phyloP scores from a whole-genome alignment of 2,888 invertebrate genomes.

The Lithosia quadra region DNA sequence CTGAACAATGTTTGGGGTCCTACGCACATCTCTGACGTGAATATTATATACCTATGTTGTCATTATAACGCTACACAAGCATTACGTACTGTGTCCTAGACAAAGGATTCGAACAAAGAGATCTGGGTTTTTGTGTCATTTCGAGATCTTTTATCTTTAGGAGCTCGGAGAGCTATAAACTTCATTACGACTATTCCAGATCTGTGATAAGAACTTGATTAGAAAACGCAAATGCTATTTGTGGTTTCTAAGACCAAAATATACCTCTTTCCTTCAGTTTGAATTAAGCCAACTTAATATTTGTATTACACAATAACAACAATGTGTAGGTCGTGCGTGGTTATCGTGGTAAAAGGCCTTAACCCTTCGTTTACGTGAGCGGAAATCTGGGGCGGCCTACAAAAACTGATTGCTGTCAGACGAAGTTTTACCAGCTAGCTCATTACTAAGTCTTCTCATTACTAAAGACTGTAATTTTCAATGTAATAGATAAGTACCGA shows the following conservation, averaged over 20 bases:
- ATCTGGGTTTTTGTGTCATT: constrained; percentile 11
- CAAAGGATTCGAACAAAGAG: constrained; percentile 22
- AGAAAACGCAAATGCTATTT: not conserved
- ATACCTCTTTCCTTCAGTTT: not conserved
- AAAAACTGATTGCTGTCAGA: not conserved
- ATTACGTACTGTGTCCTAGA: constrained; percentile 9
- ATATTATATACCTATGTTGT: not conserved
- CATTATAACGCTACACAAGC: not conserved
- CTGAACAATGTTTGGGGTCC: constrained; percentile 26
- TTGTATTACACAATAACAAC: not conserved
- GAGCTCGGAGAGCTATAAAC: constrained; percentile 7
- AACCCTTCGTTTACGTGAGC: not conserved
- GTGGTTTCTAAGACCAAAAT: not conserved
- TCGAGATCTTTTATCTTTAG: constrained; percentile 12
- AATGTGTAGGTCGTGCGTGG: not conserved
- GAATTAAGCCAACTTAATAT: not conserved
- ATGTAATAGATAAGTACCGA: constrained; percentile 5
- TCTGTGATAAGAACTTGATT: not conserved
- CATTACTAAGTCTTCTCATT: constrained; percentile 11
- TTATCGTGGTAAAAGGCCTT: not conserved
- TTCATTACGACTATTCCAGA: not conserved
- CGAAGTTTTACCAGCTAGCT: not conserved
- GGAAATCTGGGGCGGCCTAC: not conserved
- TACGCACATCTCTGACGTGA: not conserved
- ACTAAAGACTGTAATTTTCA: not conserved